Conservation (phyloP, 2,113 vertebrate species). For the Arizona elegans region DNA sequence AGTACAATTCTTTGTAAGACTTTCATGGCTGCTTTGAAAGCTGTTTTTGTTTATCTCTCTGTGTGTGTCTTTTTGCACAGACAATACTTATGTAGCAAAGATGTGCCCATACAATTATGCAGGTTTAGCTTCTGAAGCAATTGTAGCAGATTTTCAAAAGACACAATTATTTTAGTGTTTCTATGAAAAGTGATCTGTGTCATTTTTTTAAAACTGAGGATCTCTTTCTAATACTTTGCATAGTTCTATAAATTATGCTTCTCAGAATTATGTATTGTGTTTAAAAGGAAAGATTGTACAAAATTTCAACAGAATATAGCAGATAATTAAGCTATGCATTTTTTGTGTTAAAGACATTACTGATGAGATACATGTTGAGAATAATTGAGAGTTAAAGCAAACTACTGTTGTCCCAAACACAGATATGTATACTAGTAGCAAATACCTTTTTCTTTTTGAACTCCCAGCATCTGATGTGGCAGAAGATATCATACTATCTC, state of each 20-base stretch:
- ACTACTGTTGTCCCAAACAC: neutral
- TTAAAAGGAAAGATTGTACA: neutral
- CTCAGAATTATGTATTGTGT: neutral
- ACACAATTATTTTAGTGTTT: neutral
- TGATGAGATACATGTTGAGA: neutral
- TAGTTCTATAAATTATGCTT: neutral
- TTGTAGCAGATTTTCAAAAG: neutral
- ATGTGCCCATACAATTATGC: neutral
- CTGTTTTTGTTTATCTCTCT: neutral
- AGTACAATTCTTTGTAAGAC: neutral
- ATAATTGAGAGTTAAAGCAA: neutral
- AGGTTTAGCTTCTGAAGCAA: neutral
- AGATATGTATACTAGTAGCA: neutral
- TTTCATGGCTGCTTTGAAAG: neutral
- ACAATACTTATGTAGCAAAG: neutral
- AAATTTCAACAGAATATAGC: neutral
- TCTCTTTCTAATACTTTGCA: neutral
- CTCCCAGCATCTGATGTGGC: constrained; percentile 91
- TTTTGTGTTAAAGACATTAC: neutral
- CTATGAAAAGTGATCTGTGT: neutral
- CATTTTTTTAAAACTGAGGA: neutral
- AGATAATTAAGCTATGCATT: neutral
- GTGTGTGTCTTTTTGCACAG: neutral
- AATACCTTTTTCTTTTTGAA: constrained; percentile 93
- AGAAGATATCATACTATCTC: constrained; percentile 96